phyloP scores from a whole-genome alignment of 2,888 invertebrate species.

The Drosophila neonasuta region DNA sequence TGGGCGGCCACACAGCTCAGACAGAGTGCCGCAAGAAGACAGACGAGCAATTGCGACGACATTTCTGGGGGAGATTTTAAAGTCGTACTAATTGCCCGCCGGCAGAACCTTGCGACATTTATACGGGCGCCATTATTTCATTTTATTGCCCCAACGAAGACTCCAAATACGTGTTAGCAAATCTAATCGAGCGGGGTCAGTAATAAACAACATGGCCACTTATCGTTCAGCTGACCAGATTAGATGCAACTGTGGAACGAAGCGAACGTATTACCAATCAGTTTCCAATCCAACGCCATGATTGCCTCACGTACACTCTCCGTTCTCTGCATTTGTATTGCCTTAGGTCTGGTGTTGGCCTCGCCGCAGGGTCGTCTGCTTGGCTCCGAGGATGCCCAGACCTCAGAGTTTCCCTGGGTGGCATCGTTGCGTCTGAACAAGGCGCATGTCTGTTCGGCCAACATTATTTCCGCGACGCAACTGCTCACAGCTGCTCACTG shows the following conservation, averaged over 20 bases:
- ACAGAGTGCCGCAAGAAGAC: neutral
- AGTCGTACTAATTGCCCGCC: conserved; percentile 29
- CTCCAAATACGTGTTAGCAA: conserved; percentile 3
- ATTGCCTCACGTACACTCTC: conserved; percentile 56
- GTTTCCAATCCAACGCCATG: conserved; percentile 47
- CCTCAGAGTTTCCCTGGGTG: conserved; percentile 79
- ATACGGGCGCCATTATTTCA: conserved; percentile 45
- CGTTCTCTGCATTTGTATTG: conserved; percentile 41
- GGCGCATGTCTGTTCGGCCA: conserved; percentile 68
- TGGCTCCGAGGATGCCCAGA: conserved; percentile 77
- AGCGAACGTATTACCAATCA: conserved; percentile 20
- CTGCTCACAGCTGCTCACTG: conserved; percentile 77
- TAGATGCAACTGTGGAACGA: conserved; percentile 7
- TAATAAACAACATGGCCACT: conserved; percentile 8
- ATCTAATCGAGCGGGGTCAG: conserved; percentile 52
- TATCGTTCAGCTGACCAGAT: conserved; percentile 21
- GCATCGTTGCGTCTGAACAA: conserved; percentile 75
- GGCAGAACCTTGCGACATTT: conserved; percentile 33
- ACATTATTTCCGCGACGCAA: conserved; percentile 55
- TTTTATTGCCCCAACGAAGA: conserved; percentile 10
- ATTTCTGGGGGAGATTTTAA: conserved; percentile 3
- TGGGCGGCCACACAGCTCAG: conserved; percentile 1
- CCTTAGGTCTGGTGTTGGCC: conserved; percentile 25
- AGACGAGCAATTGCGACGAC: neutral
- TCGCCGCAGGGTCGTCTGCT: conserved; percentile 64